A percentile compares a stretch with the other conserved stretches of the same genome.
Conservation (phyloP, 2,888 invertebrate species). For the Isotomurus palustris region DNA sequence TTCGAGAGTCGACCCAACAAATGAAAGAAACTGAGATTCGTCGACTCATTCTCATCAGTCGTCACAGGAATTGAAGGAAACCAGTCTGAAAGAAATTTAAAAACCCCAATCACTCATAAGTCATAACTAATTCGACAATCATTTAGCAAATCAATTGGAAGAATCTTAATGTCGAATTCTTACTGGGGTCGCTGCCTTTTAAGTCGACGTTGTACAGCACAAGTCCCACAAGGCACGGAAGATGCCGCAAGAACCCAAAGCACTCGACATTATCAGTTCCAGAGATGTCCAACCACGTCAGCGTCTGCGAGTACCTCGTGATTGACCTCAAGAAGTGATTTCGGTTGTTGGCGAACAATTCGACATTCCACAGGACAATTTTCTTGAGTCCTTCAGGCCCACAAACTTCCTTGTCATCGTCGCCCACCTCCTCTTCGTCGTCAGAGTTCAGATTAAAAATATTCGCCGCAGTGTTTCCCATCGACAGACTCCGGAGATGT, state of each 20-base stretch:
- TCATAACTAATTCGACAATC: too few species aligned
- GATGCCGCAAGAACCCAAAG: too few species aligned
- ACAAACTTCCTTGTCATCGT: constrained; percentile 9
- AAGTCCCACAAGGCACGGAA: constrained; percentile 3
- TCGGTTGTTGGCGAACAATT: background rate
- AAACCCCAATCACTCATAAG: too few species aligned
- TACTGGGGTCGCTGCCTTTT: too few species aligned
- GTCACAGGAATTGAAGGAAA: too few species aligned
- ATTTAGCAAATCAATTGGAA: too few species aligned
- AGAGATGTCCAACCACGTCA: constrained; percentile 8
- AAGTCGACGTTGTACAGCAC: background rate
- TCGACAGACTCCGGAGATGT: constrained; percentile 64
- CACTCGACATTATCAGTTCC: constrained; percentile 19
- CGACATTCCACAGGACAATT: constrained; percentile 22
- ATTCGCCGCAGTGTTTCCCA: constrained; percentile 58
- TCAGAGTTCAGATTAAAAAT: background rate
- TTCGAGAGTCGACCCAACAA: too few species aligned
- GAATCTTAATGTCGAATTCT: too few species aligned
- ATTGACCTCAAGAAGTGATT: background rate
- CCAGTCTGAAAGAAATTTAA: too few species aligned
- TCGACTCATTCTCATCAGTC: background rate
- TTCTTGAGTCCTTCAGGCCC: constrained; percentile 21
- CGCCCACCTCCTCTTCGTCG: background rate
- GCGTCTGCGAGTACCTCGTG: background rate
- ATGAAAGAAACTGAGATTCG: background rate